phyloP scores from a whole-genome alignment of 2,888 invertebrate genomes.

The Automeris io region DNA sequence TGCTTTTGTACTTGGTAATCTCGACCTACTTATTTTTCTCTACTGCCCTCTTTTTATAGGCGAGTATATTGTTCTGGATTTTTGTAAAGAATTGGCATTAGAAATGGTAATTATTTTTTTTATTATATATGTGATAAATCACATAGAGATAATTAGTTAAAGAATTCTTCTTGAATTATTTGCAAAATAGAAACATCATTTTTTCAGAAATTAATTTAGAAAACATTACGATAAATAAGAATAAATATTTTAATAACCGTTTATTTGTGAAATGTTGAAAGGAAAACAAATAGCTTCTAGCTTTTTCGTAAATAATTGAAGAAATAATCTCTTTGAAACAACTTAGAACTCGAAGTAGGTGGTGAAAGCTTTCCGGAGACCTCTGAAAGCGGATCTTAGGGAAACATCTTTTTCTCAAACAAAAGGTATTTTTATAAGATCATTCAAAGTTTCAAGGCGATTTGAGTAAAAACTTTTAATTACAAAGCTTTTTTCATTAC shows the following conservation, averaged over 20 bases:
- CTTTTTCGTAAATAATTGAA: slow-evolving; percentile 30
- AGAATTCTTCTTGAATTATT: background rate
- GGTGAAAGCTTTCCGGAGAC: slow-evolving; percentile 23
- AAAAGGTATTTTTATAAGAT: slow-evolving; percentile 54
- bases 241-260: background rate
- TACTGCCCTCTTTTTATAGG: slow-evolving; percentile 19
- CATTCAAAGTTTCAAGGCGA: slow-evolving; percentile 48
- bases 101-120: too few species aligned
- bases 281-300: slow-evolving; percentile 20
- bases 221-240: background rate
- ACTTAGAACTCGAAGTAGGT: slow-evolving; percentile 29
- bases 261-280: background rate
- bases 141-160: background rate
- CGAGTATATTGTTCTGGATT: slow-evolving; percentile 25
- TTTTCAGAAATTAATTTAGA: background rate
- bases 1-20: slow-evolving; percentile 33
- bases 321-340: slow-evolving; percentile 40
- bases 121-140: slow-evolving; percentile 3
- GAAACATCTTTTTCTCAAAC: slow-evolving; percentile 31
- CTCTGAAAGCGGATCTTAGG: slow-evolving; percentile 24
- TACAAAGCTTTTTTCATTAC: slow-evolving; percentile 10
- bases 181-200: background rate
- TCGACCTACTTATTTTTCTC: slow-evolving; percentile 30
- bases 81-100: slow-evolving; percentile 17
- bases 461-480: slow-evolving; percentile 28